These are phyloP conservation scores for Cantharis rustica DNA, from an alignment of 2,888 invertebrate genomes.

Conservation along the genomic window DNA sequence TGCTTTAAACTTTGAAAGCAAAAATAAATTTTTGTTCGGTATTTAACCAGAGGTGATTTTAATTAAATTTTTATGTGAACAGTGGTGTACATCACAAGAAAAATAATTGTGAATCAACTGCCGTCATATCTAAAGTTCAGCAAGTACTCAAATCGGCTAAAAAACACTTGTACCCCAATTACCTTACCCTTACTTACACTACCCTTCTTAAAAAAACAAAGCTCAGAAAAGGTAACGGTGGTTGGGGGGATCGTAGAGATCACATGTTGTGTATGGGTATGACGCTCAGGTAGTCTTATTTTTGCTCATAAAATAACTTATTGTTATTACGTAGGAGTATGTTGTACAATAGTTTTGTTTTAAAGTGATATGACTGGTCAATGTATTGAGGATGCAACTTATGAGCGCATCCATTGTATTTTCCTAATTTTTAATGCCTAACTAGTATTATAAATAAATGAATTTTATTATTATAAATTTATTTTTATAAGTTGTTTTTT, in stretches of 20 bases:
- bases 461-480: neutral
- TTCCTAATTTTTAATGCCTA: neutral
- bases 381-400: neutral
- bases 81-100: constrained; percentile 97
- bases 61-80: constrained; percentile 37
- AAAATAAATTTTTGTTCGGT: too few species aligned
- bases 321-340: constrained; percentile 14
- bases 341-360: constrained; percentile 14
- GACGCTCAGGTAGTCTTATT: constrained; percentile 55
- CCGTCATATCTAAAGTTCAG: constrained; percentile 83
- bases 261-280: constrained; percentile 80
- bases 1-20: too few species aligned
- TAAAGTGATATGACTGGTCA: constrained; percentile 22
- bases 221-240: constrained; percentile 90
- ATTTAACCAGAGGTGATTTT: neutral
- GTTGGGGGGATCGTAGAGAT: constrained; percentile 94
- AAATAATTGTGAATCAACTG: constrained; percentile 85
- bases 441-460: neutral
- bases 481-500: constrained; percentile 1
- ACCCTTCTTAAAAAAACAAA: constrained; percentile 75
- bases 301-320: constrained; percentile 14
- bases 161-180: constrained; percentile 72
- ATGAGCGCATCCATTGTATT: neutral
- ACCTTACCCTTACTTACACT: constrained; percentile 68
- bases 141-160: constrained; percentile 74